phyloP scores from a whole-genome alignment of 2,888 invertebrate species.

The Latheticus oryzae region DNA sequence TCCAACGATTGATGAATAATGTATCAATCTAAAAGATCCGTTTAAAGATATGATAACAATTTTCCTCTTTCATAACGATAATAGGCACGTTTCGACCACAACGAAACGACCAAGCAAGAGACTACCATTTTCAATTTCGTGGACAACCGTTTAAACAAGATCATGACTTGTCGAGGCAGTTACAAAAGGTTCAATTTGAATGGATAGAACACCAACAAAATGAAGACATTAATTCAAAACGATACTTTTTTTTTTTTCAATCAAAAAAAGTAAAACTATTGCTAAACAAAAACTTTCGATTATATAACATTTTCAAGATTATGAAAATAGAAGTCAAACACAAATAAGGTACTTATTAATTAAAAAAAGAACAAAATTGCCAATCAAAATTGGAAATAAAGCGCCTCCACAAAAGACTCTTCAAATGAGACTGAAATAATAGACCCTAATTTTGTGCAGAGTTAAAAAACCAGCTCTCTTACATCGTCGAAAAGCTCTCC shows the following conservation, averaged over 20 bases:
- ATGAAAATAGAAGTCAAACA: too few species aligned
- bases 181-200: too few species aligned
- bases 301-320: too few species aligned
- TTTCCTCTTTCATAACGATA: constrained; percentile 30
- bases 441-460: too few species aligned
- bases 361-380: too few species aligned
- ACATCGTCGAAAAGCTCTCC: constrained; percentile 12
- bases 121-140: constrained; percentile 35
- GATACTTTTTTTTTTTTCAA: too few species aligned
- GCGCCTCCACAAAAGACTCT: too few species aligned
- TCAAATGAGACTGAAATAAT: too few species aligned
- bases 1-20: constrained; percentile 10
- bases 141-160: constrained; percentile 39
- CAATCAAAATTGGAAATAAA: too few species aligned
- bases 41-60: constrained; percentile 14
- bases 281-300: too few species aligned
- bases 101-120: constrained; percentile 19
- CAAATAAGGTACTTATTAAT: too few species aligned
- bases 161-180: constrained; percentile 40
- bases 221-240: constrained; percentile 27
- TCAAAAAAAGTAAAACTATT: too few species aligned
- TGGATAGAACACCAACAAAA: constrained; percentile 2
- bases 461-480: neutral
- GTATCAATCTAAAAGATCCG: constrained; percentile 2
- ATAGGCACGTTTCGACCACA: constrained; percentile 27